Evolutionary conservation across 2,113 vertebrate genomes (phyloP), one percentile per base, ranked within the genome.

Genomic region (Chitala chitala): DNA sequence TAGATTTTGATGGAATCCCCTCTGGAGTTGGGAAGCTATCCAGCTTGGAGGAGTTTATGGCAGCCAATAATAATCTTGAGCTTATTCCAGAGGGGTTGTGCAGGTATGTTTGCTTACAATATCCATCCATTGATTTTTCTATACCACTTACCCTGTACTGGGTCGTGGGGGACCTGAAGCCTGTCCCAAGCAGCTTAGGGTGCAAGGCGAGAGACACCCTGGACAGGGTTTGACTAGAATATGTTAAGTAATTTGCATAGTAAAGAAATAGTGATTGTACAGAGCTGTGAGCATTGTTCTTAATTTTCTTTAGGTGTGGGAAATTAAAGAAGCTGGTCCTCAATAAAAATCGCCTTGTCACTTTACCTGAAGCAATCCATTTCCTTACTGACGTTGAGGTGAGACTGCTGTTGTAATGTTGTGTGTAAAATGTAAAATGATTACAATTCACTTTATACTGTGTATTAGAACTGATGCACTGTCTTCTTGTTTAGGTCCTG

Each of bases 311-410:
- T 29, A 99, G 96, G 78, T 99, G 96, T 81, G 88, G 90, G 31
- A 99, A 98, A 79, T 84, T 99, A 78, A 95, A 90, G 86, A 99
- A 96, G 78, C 82, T 99, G 26, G 93, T 98, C 78, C 87, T 99
- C 76, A 98, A 96, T 85, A 98, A 98, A 87, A 99, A 99, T 81
- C 92, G 95, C 3, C 86, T 99, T 78, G 96, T 99, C 63, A 98
- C 97, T 0, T 85, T 99, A 75, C 97, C 97, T 0, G 97, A 99
- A 77, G 94, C 96, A 26, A 81, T 99, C 75, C 96, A 99, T 86
- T 98, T 95, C 86, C 80, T 99, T 78, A 92, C 92, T 0, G 93
- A 95, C 1, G 71, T 99, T 1, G 93, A 99, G 92, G 97, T 98
- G 84, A 26, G 75, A 4, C 8, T 17, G 36, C 10, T 44, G n/a